Evolutionary conservation across 1,140 invertebrate species (phyloP), one percentile per base, ranked within the genome.

Genomic region (Stratiolaelaps scimitus): DNA sequence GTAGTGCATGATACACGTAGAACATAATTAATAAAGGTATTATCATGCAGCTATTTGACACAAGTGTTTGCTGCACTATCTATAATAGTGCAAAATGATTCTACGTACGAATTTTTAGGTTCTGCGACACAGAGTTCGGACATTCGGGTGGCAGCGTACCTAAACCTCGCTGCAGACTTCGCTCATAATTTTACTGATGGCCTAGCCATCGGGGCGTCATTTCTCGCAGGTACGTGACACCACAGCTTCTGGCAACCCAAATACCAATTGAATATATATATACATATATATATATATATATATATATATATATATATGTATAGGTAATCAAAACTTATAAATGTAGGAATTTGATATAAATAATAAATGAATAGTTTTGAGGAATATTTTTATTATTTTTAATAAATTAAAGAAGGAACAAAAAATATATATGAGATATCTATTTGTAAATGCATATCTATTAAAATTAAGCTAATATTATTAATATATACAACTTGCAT

Each of bases 181-280:
- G 83, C 87, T 45, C 93, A 97, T 74, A 97, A 97, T 76, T 92
- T 96, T 72, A 97, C 93, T 40, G 93, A 97, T 82, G 93, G 92
- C 43, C 75, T 97, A 29, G 92, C 92, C 30, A 95, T 97, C 74
- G 92, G 93, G 60, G 92, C 92, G 7, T 94, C 92, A n/a, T 98
- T 87, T 76, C 81, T 95, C 69, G 90, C 88, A 70, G 91, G 92
- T 7, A 23, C n/a, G 53, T 26, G 17, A 29, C 80, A 73, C 64
- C 75, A 72, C 53, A 68, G 79, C 53, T 78, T 78, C 7, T 48
- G 4, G 5, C 34, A 40, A 40, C 34, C 34, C 10, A 6, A 4
- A 40, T 40, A 6, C 10, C 34, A 10, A 40, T 40, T 40, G n/a
- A n/a, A n/a, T n/a, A n/a, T n/a, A n/a, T n/a, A n/a, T n/a, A n/a